Base-by-base conservation (phyloP, 1,140 invertebrate genomes). In the Cheumatopsyche charites region DNA sequence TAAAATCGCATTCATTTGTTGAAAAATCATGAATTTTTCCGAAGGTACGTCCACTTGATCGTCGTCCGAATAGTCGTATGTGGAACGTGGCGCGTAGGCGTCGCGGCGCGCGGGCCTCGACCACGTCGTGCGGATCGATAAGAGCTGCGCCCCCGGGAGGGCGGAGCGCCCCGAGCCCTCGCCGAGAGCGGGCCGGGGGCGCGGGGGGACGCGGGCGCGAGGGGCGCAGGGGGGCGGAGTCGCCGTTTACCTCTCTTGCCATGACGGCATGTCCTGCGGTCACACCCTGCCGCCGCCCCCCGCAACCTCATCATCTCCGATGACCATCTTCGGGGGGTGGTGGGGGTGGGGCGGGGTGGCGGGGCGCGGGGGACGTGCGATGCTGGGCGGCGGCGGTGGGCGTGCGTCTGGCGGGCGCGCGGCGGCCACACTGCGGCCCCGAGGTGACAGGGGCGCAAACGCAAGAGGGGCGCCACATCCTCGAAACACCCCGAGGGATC, bases 211-310 rank as follows among this genome's bases (percentile, higher is more conserved):
- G 55, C 21, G 21, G 19, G 5, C 77, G 78, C 78, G 78, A 79
- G 75, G 61, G 75, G 74, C 63, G 68, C 73, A 75, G 77, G 76
- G 77, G 29, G 29, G n/a, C n/a, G 29, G 29, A 36, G 79, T 74
- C 63, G 72, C 52, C 76, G 76, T 79, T 82, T 83, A 83, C 82
- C 83, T 83, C 83, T 84, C 82, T 84, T 81, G 83, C 83, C 83
- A 84, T 83, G 82, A 82, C 83, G 82, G 82, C 83, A 83, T 83
- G 82, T 82, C 81, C 81, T 81, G 82, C 81, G 81, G 81, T 81
- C 82, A 81, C 81, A 81, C 81, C 78, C 78, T 80, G 80, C 77
- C 77, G 78, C 80, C 71, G 63, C 63, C 71, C 67, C 71, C 70
- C 70, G 68, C 55, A 68, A 66, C 70, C 55, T 73, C 74, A 66